Evolutionary conservation across 2,113 vertebrate species (phyloP), one percentile per base, ranked within the genome.

Genomic region (Rhinolophus ferrumequinum): DNA sequence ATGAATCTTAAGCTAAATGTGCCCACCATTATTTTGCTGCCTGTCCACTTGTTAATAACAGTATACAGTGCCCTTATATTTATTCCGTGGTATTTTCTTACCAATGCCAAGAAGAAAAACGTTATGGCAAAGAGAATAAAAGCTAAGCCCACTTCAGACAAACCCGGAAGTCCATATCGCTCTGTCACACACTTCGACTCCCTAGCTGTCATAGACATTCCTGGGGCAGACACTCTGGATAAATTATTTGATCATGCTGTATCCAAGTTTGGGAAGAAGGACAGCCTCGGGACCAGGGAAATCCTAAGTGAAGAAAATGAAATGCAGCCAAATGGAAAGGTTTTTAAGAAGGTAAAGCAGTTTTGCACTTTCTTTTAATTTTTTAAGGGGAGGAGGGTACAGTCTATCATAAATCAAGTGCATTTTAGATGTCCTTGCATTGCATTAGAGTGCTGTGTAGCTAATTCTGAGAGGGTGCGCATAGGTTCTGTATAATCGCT

Each of bases 81-180:
- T 98, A 98, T 99, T 97, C 99, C 99, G 6, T 99, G 99, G 99
- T 99, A 99, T 99, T 99, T 99, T 99, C 98, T 99, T 96, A 99
- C 99, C 62, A 98, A 99, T 72, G 99, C 99, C 2, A 99, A 99
- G 97, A 98, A 99, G 97, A 99, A 97, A 98, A 99, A 98, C 98
- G 98, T 98, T 90, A 98, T 98, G 98, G 99, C 99, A 90, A 99
- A 99, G 79, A 98, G 99, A 95, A 97, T 99, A 97, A 99, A 99
- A 98, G 99, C 99, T 88, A 99, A 99, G 41, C 99, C 99, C 87
- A 98, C 98, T 75, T 98, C 98, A 19, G 99, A 99, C 93, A 87
- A 77, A 85, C 95, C 99, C 0, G 99, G 99, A 95, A 99, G 99
- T 69, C 99, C 99, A 0, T 99, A 99, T 97, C 99, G 99, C 73